These are phyloP conservation scores for Zoanthus sansibaricus DNA, from an alignment of 92 coral and sea anemone genomes.

Conservation along the genomic window DNA sequence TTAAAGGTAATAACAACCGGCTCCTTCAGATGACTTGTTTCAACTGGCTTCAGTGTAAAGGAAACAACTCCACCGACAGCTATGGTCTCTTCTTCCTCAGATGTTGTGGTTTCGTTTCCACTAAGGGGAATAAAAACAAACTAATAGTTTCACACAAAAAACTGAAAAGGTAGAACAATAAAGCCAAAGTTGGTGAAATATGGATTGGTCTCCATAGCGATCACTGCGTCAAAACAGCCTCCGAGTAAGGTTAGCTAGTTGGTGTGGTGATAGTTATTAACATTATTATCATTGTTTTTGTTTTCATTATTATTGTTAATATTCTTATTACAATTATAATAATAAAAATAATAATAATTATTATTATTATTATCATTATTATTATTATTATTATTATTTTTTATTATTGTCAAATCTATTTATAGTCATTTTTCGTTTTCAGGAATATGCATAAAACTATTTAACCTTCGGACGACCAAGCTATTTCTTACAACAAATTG, in stretches of 20 bases:
- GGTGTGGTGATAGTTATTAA: no score
- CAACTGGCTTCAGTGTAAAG: constrained; percentile 18
- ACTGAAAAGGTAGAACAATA: neutral
- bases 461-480: no score
- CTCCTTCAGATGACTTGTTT: constrained; percentile 4
- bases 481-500: no score
- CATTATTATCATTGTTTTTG: no score
- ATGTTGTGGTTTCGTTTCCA: neutral
- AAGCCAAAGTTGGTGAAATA: neutral
- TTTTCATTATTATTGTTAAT: no score
- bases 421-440: no score
- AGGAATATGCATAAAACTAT: no score
- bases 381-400: no score
- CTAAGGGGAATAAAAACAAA: neutral
- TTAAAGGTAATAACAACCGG: constrained; percentile 30
- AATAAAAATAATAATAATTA: no score
- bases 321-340: no score
- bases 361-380: no score
- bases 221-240: neutral
- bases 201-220: neutral
- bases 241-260: neutral
- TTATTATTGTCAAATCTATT: no score
- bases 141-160: neutral
- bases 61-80: constrained; percentile 26
- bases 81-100: neutral